Evolutionary conservation across 1,140 invertebrate genomes (phyloP), one percentile per base, ranked within the genome.

Genomic region (Anagrus nilaparvatae): DNA sequence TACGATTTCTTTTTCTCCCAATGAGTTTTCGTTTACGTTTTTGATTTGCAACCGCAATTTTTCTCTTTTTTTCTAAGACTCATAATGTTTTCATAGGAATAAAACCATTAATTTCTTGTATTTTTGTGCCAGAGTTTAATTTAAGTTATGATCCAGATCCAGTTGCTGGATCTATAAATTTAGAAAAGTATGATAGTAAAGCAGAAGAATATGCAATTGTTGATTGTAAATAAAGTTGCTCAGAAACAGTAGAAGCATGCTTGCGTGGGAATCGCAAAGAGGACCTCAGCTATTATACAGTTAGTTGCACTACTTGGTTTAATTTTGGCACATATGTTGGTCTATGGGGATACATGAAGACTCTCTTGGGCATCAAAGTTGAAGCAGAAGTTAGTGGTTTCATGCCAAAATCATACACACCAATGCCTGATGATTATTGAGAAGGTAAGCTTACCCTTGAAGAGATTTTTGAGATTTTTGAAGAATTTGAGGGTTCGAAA

Each of bases 281-380:
- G 39, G 79, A 78, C 50, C 71, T 74, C 31, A 73, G 75, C 28
- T 91, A 90, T 65, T 92, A 92, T 64, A 83, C 87, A 5, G 76
- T 81, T 3, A 88, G 84, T 47, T 91, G 90, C 61, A 84, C 84
- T 46, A 87, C 84, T 1, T 95, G 91, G 87, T 72, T 93, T 29
- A 87, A 81, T 63, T 92, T 89, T 69, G 89, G 91, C 29, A 87
- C 92, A 2, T 88, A 88, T 13, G 71, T 97, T 66, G 70, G 83
- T 40, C 62, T 96, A 9, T 97, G 92, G 92, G 86, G 87, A 8
- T 82, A 91, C 59, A 72, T 90, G 46, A 82, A 81, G 54, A 75
- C 79, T 0, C 75, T 88, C 49, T 78, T 95, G 43, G 91, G 96
- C 61, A 76, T 84, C 12, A 72, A 78, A 46, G 87, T 95, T 2